phyloP scores from a whole-genome alignment of 2,888 invertebrate species.

The Drosophila barbarae region DNA sequence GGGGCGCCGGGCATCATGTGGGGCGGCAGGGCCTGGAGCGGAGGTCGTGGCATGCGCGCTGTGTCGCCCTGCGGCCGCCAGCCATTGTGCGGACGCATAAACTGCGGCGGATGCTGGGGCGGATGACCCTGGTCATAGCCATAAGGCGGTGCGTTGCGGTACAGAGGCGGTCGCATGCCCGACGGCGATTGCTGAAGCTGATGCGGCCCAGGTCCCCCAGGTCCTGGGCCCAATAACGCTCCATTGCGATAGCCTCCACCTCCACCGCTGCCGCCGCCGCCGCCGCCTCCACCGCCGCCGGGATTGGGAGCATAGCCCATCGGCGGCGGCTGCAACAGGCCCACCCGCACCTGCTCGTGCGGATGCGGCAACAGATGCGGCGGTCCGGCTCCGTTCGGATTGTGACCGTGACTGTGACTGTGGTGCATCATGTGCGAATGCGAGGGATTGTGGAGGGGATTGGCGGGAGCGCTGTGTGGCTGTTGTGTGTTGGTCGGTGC shows the following conservation, averaged over 20 bases:
- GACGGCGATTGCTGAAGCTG: slow-evolving; percentile 40
- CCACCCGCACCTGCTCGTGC: slow-evolving; percentile 60
- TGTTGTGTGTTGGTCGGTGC: slow-evolving; percentile 53
- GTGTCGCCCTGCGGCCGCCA: slow-evolving; percentile 71
- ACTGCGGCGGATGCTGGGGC: slow-evolving; percentile 73
- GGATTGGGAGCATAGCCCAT: slow-evolving; percentile 41
- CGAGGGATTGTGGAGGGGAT: slow-evolving; percentile 44
- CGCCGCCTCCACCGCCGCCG: background rate
- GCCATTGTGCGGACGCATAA: slow-evolving; percentile 65
- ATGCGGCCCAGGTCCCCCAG: slow-evolving; percentile 41
- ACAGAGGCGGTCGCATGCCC: slow-evolving; percentile 69
- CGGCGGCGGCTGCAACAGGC: slow-evolving; percentile 59
- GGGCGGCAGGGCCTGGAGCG: slow-evolving; percentile 68
- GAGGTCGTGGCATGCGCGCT: slow-evolving; percentile 81
- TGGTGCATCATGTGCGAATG: slow-evolving; percentile 63
- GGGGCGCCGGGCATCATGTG: slow-evolving; percentile 57
- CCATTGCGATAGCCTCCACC: slow-evolving; percentile 47
- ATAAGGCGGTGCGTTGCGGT: slow-evolving; percentile 58
- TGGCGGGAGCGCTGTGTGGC: slow-evolving; percentile 49
- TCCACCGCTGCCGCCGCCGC: background rate
- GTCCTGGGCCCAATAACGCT: slow-evolving; percentile 56
- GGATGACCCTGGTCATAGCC: slow-evolving; percentile 53
- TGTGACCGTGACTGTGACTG: slow-evolving; percentile 22
- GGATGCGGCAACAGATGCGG: slow-evolving; percentile 49
- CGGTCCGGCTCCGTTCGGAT: slow-evolving; percentile 40